Base-by-base conservation (phyloP, 2,113 vertebrate genomes). In the Oostethus manadensis region DNA sequence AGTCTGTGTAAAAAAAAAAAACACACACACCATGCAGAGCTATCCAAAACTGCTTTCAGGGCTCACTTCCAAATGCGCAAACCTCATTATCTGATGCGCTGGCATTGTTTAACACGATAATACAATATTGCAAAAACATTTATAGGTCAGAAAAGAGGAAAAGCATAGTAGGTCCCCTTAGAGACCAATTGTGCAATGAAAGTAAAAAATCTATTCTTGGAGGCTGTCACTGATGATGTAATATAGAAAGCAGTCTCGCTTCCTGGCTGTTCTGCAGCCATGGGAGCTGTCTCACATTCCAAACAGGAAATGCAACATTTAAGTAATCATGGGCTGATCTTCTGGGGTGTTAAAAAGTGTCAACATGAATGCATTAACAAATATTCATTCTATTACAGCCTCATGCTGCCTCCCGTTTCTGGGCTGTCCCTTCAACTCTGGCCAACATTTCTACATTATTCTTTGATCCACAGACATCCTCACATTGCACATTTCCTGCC, bases 281-380 rank as follows among this genome's bases (percentile, higher is more conserved):
- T 70, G 64, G 62, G 72, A 73, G 58, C 64, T 0, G 65, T 50
- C 38, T 62, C 60, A 62, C 42, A 74, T 78, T 73, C 55, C 59
- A n/a, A 64, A 65, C 71, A 82, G 80, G 83, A 86, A 66, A 8
- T 54, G 26, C 35, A 35, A 18, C 7, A 56, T 35, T 29, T 35
- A 7, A 43, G 44, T 35, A 29, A 70, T 44, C 5, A n/a, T 26
- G 11, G 51, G 43, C 38, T 48, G 49, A 54, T 67, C 20, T 13
- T 29, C 16, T 58, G 16, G 18, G 51, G 46, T 54, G 33, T 55
- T 10, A 14, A 6, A 7, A 42, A 38, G 58, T 53, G 44, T 64
- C 64, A 64, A 66, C 57, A 56, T 23, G 15, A 48, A 49, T 56
- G 20, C 13, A 42, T 9, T 38, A 38, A 10, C 35, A 38, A 9